A percentile compares a stretch with the other conserved stretches of the same genome.
These are phyloP conservation scores for Maconellicoccus hirsutus DNA, from an alignment of 1,140 invertebrate genomes.

Conservation along the genomic window DNA sequence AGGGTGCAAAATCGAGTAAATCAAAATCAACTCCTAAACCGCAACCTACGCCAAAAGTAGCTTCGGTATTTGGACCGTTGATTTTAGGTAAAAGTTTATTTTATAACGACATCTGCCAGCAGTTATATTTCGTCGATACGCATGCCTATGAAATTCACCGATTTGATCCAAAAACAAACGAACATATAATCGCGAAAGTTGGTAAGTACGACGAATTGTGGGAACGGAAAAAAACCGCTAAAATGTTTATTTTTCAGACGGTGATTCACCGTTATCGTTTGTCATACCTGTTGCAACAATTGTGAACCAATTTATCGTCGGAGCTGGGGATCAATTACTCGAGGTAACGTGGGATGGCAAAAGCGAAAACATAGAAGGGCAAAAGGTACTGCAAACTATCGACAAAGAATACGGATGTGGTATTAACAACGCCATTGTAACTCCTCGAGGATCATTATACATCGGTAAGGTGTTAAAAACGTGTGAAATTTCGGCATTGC, in stretches of 20 bases:
- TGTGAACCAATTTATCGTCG: background rate
- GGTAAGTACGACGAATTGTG: slow-evolving; percentile 25
- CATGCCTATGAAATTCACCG: slow-evolving; percentile 34
- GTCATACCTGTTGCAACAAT: background rate
- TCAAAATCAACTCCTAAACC: background rate
- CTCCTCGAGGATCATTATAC: slow-evolving; percentile 63
- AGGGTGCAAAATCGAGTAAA: too few relatives aligned
- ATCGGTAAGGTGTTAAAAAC: slow-evolving; percentile 38
- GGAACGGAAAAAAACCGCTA: too few relatives aligned
- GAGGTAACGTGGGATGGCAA: slow-evolving; percentile 33
- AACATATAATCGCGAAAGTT: slow-evolving; percentile 28
- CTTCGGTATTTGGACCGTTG: background rate
- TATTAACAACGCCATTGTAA: slow-evolving; percentile 79
- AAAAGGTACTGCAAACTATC: slow-evolving; percentile 25
- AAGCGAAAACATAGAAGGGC: slow-evolving; percentile 25
- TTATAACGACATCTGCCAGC: slow-evolving; percentile 28
- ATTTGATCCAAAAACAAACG: slow-evolving; percentile 35
- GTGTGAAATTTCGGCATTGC: too few relatives aligned
- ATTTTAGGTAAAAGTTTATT: background rate
- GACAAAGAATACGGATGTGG: slow-evolving; percentile 39
- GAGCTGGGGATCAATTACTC: slow-evolving; percentile 21
- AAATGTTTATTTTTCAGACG: too few relatives aligned
- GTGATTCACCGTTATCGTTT: background rate
- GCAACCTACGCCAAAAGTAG: background rate
- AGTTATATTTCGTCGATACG: slow-evolving; percentile 40